Evolutionary conservation across 2,888 invertebrate species (phyloP), one percentile per base, ranked within the genome.

Genomic region (Andrena hattorfiana): DNA sequence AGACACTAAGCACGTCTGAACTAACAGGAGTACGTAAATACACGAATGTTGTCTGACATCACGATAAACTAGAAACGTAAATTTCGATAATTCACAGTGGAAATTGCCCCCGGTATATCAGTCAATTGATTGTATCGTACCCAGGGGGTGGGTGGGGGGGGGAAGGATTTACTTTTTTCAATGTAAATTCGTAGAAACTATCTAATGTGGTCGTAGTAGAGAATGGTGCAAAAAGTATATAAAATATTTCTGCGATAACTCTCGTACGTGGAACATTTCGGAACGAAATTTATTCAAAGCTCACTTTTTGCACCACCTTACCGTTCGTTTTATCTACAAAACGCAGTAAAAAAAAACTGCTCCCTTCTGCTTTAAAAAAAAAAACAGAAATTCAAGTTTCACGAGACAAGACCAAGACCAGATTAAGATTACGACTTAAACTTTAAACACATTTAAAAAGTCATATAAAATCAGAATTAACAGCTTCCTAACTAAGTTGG

Each of bases 401-500:
- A 66, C 64, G 51, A 69, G 73, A 72, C 79, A 86, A 82, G 84
- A 86, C 76, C 81, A 80, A 78, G 87, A 81, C 83, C 81, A 84
- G 78, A 81, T 73, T 56, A 84, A 77, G 63, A 78, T 75, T 79
- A 81, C 59, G 82, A 84, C 84, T 86, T 87, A 83, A 87, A 86
- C 73, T 82, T 87, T 85, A 91, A 90, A 89, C 86, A 73, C 85
- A 86, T 87, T 87, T 84, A 88, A 90, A 90, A 89, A 91, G 84
- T 88, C 87, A 90, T 90, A 91, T 84, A 90, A 91, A 91, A 91
- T 90, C 82, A 89, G 86, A 91, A 85, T 89, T 87, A 87, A 88
- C 87, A 85, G 86, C 86, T 88, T 85, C 81, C 86, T 91, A 91
- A 87, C 85, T 89, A 91, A 87, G 84, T 86, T 88, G 89, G 90